Base-by-base conservation (phyloP, 2,797 vertebrate species). In the Rhinatrema bivittatum region DNA sequence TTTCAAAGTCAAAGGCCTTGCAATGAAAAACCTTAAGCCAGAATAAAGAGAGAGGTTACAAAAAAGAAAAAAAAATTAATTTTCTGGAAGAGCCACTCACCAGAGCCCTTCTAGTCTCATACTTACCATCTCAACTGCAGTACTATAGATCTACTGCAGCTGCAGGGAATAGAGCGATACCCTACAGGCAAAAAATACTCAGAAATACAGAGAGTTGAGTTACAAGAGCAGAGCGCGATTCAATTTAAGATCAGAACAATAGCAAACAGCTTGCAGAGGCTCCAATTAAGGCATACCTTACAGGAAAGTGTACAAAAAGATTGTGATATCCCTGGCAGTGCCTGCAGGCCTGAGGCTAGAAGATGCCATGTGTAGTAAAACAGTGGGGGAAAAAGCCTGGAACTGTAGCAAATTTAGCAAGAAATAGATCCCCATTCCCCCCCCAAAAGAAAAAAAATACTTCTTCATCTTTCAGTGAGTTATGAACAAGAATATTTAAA, bases 71-170 rank as follows among this genome's bases (percentile, higher is more conserved):
- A 70, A 74, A 70, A 56, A 52, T 60, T 53, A 69, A 64, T 62
- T 59, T 57, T 74, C 62, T 87, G 84, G 85, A 83, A 78, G 83
- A 84, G 76, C 80, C 73, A 93, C 89, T 97, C 88, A 95, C 88
- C 87, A 88, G 80, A 81, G 80, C 83, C 88, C 85, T 88, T 82
- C 80, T 80, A 68, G 83, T 88, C 82, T 87, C 50, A 86, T 91
- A 93, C 89, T 95, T 91, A 93, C 89, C 88, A 72, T 84, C 67
- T 70, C 76, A 91, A 75, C 88, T 89, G 87, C 84, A 94, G 87
- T 91, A 91, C 89, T 90, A 80, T 90, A 91, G 90, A 85, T 78
- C 88, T 90, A 93, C 86, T 93, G 84, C 87, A 94, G 87, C 91
- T 89, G 89, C 71, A 84, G 86, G 83, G 85, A 85, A 85, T 88